phyloP scores from a whole-genome alignment of 2,113 vertebrate species.

The Triplophysa siluroides region DNA sequence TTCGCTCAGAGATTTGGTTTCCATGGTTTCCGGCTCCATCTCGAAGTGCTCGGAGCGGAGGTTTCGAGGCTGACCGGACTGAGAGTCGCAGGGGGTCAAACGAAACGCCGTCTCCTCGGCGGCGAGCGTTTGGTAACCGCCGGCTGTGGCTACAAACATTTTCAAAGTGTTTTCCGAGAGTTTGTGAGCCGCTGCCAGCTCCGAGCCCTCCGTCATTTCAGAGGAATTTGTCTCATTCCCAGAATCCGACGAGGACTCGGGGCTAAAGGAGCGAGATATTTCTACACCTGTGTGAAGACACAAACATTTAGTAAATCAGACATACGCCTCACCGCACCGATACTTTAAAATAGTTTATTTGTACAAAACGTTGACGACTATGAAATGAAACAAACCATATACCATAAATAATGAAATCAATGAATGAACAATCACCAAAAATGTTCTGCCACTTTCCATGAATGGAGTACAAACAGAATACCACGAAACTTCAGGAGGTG shows the following conservation, averaged over 20 bases:
- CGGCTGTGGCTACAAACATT: constrained; percentile 83
- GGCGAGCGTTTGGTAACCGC: constrained; percentile 82
- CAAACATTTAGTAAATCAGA: constrained; percentile 77
- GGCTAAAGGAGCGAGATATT: constrained; percentile 96
- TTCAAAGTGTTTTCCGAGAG: constrained; percentile 87
- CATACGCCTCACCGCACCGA: constrained; percentile 69
- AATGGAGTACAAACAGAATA: not conserved
- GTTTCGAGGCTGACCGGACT: constrained; percentile 84
- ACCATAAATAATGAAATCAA: constrained; percentile 59
- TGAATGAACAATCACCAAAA: constrained; percentile 49
- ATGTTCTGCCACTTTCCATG: not conserved
- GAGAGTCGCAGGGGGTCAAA: constrained; percentile 72
- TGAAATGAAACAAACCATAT: constrained; percentile 52
- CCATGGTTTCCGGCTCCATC: constrained; percentile 99
- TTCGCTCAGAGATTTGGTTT: constrained; percentile 95
- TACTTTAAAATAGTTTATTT: constrained; percentile 65
- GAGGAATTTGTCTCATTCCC: constrained; percentile 99
- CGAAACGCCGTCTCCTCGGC: constrained; percentile 87
- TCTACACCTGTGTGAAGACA: constrained; percentile 96
- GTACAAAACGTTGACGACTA: constrained; percentile 63
- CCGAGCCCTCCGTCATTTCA: constrained; percentile 98
- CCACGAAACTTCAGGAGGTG: not conserved
- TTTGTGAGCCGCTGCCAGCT: constrained; percentile 90
- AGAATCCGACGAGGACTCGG: constrained; percentile 97
- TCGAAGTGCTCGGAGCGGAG: constrained; percentile 91